Evolutionary conservation across 1,140 invertebrate species (phyloP), one percentile per base, ranked within the genome.

Genomic region (Drosophila busckii): DNA sequence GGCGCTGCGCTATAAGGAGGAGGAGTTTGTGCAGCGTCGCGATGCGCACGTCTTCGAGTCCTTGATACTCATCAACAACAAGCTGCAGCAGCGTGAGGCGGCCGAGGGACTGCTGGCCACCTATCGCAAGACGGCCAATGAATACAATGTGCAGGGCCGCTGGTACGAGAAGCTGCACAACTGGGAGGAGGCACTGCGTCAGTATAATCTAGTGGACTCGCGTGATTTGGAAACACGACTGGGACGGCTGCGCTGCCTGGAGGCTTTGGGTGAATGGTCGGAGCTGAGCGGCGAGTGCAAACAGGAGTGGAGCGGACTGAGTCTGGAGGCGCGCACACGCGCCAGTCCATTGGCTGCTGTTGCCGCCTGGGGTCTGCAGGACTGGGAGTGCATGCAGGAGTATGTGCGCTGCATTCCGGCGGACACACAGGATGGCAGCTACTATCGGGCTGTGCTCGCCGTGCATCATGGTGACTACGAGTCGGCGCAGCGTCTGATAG

Each of bases 141-240:
- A 92, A 86, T 48, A 89, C 76, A 87, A 85, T 13, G 94, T 98
- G 0, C 95, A 99, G 87, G 96, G 98, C 34, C 90, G 95, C 3
- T 99, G 98, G 98, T 99, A 99, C 86, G 98, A 99, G 86, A 99
- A 99, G 87, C 89, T 99, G 1, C 97, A 99, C 84, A 97, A 99
- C 76, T 99, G 98, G 98, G 96, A 99, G 64, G 95, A 96, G 85
- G 98, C 98, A 0, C 88, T 99, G 8, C 90, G 93, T 46, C 90
- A 97, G 0, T 99, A 99, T 82, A 91, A 92, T 63, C 82, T 94
- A 4, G 89, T 90, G 6, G 90, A 93, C 68, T 65, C 87, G 0
- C 87, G 89, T 4, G 94, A 98, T 83, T 89, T 94, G 7, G 96
- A 97, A 37, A 91, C 97, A 0, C 92, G 93, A 12, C 88, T 99